A percentile compares a stretch with the other conserved stretches of the same genome.
Evolutionary conservation across 2,113 vertebrate genomes (phyloP).

Genomic region (Melanostigma gelatinosum): DNA sequence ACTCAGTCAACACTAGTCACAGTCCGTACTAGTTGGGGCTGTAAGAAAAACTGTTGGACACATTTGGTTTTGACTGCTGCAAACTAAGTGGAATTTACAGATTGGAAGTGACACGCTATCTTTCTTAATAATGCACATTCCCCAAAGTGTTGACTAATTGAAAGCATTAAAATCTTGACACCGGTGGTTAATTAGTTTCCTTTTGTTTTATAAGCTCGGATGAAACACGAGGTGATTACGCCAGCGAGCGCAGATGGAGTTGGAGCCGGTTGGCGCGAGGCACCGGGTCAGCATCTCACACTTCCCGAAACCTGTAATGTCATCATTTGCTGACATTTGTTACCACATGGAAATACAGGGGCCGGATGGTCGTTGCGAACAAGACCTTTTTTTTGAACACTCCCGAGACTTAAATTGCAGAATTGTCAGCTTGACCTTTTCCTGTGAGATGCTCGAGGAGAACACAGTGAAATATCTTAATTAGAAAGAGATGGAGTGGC

Average conservation of each 20-base stretch:
- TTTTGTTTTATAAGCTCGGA: slow-evolving; percentile 75
- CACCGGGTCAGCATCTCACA: not conserved
- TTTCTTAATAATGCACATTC: slow-evolving; percentile 73
- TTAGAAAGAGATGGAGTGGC: slow-evolving; percentile 70
- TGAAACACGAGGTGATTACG: slow-evolving; percentile 76
- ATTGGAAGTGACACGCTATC: slow-evolving; percentile 56
- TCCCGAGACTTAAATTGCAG: slow-evolving; percentile 24
- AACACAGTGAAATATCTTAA: slow-evolving; percentile 68
- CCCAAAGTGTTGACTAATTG: slow-evolving; percentile 83
- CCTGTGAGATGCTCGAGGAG: slow-evolving; percentile 45
- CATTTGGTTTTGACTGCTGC: slow-evolving; percentile 32
- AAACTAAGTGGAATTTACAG: slow-evolving; percentile 49
- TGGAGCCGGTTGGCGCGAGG: slow-evolving; percentile 18
- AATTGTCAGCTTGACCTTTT: slow-evolving; percentile 70
- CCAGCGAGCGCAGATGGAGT: slow-evolving; percentile 47
- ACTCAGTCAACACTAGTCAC: slow-evolving; percentile 36
- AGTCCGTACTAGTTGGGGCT: slow-evolving; percentile 10
- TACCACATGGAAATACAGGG: not conserved
- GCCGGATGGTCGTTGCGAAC: slow-evolving; percentile 17
- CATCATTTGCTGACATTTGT: slow-evolving; percentile 49
- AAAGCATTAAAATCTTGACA: slow-evolving; percentile 80
- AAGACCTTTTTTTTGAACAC: slow-evolving; percentile 46
- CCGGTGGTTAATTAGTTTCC: slow-evolving; percentile 80
- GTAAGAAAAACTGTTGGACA: slow-evolving; percentile 30
- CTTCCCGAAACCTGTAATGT: slow-evolving; percentile 47